Conservation (phyloP, 2,113 vertebrate genomes). For the Rostratula benghalensis region DNA sequence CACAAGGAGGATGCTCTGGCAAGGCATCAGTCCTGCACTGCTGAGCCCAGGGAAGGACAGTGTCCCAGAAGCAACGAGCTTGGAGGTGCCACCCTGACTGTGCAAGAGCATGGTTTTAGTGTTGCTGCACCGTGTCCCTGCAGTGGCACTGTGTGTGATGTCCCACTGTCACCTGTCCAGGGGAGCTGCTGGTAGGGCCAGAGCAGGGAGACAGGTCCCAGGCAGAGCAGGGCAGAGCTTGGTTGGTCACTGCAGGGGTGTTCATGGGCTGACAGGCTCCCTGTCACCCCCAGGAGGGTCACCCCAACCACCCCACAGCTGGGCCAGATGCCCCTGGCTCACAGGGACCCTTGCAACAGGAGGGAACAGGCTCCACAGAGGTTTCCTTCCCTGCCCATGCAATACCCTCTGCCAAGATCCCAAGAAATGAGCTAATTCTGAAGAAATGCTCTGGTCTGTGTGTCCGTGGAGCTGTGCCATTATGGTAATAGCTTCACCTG, state of each 20-base stretch:
- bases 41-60: neutral
- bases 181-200: neutral
- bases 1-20: neutral
- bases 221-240: neutral
- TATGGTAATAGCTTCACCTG: neutral
- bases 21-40: accelerated
- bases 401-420: neutral
- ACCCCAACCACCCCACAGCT: neutral
- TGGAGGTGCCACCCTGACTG: accelerated
- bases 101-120: accelerated
- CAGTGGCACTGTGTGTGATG: accelerated
- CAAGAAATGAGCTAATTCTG: neutral
- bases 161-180: accelerated
- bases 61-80: accelerated
- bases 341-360: accelerated
- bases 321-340: neutral
- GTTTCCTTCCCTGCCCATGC: too few relatives aligned
- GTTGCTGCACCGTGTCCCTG: neutral
- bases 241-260: accelerated
- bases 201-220: neutral
- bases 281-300: neutral
- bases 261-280: neutral
- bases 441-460: neutral
- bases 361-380: neutral
- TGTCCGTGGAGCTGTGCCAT: neutral